Conservation (phyloP, 2,113 vertebrate genomes). For the Naja naja region DNA sequence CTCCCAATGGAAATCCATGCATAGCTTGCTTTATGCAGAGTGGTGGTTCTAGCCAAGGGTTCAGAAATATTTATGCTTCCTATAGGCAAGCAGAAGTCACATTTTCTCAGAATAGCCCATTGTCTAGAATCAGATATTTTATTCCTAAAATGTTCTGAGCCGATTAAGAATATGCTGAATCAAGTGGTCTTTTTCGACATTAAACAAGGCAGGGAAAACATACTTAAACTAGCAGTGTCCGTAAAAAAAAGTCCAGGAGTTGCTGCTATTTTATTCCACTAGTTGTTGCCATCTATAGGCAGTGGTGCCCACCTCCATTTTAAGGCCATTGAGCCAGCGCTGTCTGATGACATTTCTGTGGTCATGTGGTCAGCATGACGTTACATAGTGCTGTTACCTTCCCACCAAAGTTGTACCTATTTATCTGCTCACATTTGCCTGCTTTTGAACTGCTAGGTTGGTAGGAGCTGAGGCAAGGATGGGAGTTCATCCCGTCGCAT, state of each 20-base stretch:
- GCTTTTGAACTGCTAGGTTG: not conserved
- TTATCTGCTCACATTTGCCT: not conserved
- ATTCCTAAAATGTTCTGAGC: not conserved
- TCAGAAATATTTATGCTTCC: not conserved
- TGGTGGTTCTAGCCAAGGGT: not conserved
- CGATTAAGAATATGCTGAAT: not conserved
- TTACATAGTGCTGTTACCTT: not conserved
- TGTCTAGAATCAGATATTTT: not conserved
- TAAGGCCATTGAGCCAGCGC: not conserved
- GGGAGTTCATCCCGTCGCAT: not conserved
- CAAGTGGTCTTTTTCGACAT: not conserved
- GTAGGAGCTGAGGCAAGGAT: not conserved
- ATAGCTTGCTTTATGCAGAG: not conserved
- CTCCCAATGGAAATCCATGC: not conserved
- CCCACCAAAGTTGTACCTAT: not conserved
- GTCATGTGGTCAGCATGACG: not conserved
- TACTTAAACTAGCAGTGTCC: not conserved
- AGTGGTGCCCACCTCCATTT: not conserved
- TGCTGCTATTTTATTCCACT: not conserved
- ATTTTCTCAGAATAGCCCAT: not conserved
- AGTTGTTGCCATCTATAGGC: not conserved
- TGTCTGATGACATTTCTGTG: not conserved
- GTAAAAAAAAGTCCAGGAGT: not conserved
- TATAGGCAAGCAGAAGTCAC: not conserved
- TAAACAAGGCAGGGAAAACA: not conserved